These are phyloP conservation scores for Gryon sp. DNA, from an alignment of 1,140 invertebrate species.

Conservation along the genomic window DNA sequence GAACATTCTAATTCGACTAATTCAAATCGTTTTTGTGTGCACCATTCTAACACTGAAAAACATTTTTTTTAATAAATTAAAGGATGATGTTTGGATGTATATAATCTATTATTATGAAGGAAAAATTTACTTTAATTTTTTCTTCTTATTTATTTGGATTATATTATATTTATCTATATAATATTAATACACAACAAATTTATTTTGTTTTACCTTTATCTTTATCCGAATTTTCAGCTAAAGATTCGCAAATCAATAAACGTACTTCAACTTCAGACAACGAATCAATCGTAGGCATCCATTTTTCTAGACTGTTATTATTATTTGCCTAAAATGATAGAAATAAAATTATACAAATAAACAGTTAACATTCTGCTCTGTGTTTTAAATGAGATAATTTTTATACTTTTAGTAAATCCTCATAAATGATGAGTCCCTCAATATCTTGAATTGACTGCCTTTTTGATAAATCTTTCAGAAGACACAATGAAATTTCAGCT, in stretches of 20 bases:
- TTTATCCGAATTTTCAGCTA: constrained; percentile 74
- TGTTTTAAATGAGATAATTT: constrained; percentile 10
- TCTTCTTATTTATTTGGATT: too few species aligned
- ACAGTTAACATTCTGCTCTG: too few species aligned
- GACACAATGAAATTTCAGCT: constrained; percentile 81
- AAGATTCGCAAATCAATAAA: constrained; percentile 70
- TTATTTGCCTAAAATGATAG: constrained; percentile 77
- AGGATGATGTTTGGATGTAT: not conserved
- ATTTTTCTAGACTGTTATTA: constrained; percentile 63
- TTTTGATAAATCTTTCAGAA: constrained; percentile 76
- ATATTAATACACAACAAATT: not conserved
- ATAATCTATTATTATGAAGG: too few species aligned
- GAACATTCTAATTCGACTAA: constrained; percentile 85
- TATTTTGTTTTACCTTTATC: constrained; percentile 65
- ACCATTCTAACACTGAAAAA: constrained; percentile 82
- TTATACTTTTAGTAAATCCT: constrained; percentile 80
- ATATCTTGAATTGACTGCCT: constrained; percentile 76
- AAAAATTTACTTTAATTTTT: too few species aligned
- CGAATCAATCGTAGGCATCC: constrained; percentile 63
- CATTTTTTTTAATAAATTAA: constrained; percentile 4
- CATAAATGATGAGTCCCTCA: constrained; percentile 82
- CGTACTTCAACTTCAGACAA: constrained; percentile 69
- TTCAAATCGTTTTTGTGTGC: constrained; percentile 85
- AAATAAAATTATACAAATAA: not conserved
- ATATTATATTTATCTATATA: too few species aligned